Evolutionary conservation across 2,888 invertebrate species (phyloP).

Genomic region (Caenorhabditis sinica): DNA sequence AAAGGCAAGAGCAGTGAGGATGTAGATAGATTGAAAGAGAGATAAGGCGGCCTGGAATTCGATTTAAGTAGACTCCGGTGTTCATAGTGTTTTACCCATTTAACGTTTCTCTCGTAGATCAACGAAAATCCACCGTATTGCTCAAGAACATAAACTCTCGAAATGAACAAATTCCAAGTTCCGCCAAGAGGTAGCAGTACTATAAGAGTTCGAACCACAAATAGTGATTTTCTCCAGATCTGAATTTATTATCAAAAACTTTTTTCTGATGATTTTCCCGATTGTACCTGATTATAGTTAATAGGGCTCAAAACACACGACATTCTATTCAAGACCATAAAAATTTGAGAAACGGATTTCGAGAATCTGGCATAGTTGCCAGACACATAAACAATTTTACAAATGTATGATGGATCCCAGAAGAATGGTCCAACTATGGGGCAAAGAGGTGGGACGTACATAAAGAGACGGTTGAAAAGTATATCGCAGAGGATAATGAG

Average conservation of each 20-base stretch:
- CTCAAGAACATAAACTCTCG: background rate
- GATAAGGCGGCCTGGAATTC: conserved; percentile 33
- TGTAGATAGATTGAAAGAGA: conserved; percentile 35
- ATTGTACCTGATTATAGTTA: background rate
- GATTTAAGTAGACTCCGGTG: background rate
- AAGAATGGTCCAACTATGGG: conserved; percentile 34
- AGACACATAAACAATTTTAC: conserved; percentile 1
- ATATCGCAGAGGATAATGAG: background rate
- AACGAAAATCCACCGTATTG: conserved; percentile 26
- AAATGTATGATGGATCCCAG: background rate
- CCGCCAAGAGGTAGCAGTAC: background rate
- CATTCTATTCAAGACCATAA: conserved; percentile 36
- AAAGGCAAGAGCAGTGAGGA: conserved; percentile 26
- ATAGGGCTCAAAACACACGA: conserved; percentile 14
- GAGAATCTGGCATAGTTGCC: conserved; percentile 13
- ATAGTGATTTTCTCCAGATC: background rate
- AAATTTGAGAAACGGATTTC: conserved; percentile 40
- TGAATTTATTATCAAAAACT: background rate
- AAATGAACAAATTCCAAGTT: conserved; percentile 9
- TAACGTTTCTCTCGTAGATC: conserved; percentile 22
- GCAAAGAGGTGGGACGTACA: conserved; percentile 28
- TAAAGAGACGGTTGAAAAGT: conserved; percentile 23
- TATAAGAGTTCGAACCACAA: background rate
- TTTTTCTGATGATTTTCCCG: background rate
- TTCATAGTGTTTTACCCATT: background rate